These are phyloP conservation scores for Exocentrus adspersus DNA, from an alignment of 2,888 invertebrate species.

Conservation along the genomic window DNA sequence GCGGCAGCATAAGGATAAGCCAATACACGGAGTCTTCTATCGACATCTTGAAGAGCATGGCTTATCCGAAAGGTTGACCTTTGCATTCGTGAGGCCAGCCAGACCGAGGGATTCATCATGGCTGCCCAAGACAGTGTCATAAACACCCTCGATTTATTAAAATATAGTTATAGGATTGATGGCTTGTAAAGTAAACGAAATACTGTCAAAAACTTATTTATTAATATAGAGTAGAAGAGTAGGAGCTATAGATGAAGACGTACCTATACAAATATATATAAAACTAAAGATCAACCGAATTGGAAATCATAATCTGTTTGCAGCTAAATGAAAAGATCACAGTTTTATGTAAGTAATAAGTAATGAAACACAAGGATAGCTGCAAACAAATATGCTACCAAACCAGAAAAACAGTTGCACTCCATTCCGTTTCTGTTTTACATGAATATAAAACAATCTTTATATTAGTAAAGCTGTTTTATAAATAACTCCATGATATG, in stretches of 20 bases:
- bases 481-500: slow-evolving; percentile 24
- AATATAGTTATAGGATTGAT: no score
- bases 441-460: slow-evolving; percentile 34
- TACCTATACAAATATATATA: slow-evolving; percentile 5
- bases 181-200: no score
- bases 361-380: slow-evolving; percentile 14
- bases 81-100: no score
- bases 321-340: slow-evolving; percentile 25
- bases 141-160: no score
- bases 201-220: slow-evolving; percentile 16
- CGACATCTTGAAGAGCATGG: no score
- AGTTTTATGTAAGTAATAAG: no score
- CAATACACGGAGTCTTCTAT: no score
- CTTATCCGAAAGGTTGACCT: no score
- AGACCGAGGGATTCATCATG: no score
- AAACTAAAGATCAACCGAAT: slow-evolving; percentile 7
- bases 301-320: slow-evolving; percentile 35
- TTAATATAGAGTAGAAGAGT: not conserved
- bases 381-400: slow-evolving; percentile 36
- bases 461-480: slow-evolving; percentile 36
- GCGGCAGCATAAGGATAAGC: no score
- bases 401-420: slow-evolving; percentile 36
- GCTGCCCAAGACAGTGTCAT: no score
- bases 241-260: not conserved
- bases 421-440: slow-evolving; percentile 35